Evolutionary conservation across 2,113 vertebrate species (phyloP).

Genomic region (Erythrolamprus reginae): DNA sequence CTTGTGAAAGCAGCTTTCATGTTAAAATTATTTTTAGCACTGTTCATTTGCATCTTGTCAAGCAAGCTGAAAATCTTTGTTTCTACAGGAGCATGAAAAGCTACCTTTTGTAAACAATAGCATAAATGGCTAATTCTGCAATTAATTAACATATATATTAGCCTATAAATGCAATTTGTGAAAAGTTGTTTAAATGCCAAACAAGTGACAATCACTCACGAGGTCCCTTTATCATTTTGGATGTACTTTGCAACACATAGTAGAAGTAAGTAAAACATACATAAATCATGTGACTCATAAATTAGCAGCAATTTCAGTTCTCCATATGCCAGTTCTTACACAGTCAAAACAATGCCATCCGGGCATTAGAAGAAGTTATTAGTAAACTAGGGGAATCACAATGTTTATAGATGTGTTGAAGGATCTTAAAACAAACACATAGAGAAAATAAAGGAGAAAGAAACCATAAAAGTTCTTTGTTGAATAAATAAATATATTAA

Average conservation of each 20-base stretch:
- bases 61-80: constrained; percentile 54
- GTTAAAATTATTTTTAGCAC: constrained; percentile 49
- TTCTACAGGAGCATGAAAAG: constrained; percentile 52
- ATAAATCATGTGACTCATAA: background rate
- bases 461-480: background rate
- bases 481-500: background rate
- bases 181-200: constrained; percentile 3
- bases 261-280: background rate
- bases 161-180: constrained; percentile 27
- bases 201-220: background rate
- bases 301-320: background rate
- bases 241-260: background rate
- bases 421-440: background rate
- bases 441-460: background rate
- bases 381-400: background rate
- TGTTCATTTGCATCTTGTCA: constrained; percentile 60
- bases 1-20: constrained; percentile 45
- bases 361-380: background rate
- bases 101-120: constrained; percentile 56
- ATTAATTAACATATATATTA: constrained; percentile 33
- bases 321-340: background rate
- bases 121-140: background rate
- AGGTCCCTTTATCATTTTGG: background rate
- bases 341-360: background rate
- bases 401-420: background rate